Evolutionary conservation across 2,888 invertebrate species (phyloP).

Genomic region (Harpagoxenus sublaevis): DNA sequence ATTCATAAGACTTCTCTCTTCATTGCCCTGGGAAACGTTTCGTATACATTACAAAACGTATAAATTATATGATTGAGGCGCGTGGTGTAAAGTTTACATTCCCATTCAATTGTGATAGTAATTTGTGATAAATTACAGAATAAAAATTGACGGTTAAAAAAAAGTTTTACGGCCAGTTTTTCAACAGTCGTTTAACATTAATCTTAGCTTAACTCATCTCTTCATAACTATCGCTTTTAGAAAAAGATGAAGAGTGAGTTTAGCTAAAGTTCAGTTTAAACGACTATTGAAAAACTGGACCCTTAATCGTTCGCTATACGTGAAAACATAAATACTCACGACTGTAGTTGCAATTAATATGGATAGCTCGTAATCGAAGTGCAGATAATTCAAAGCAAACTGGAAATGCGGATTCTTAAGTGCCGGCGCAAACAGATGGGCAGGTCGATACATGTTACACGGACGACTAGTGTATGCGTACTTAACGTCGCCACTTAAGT

Average conservation of each 20-base stretch:
- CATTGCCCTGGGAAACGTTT: background rate
- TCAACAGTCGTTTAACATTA: too few relatives aligned
- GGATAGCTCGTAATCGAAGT: background rate
- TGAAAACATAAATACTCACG: background rate
- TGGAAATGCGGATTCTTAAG: conserved; percentile 29
- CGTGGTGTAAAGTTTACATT: background rate
- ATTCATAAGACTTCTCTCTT: conserved; percentile 32
- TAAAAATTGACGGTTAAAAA: background rate
- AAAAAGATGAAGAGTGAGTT: too few relatives aligned
- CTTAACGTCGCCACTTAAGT: conserved; percentile 20
- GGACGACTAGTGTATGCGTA: conserved; percentile 32
- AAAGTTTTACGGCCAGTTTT: background rate
- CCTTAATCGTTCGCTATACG: background rate
- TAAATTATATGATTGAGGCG: background rate
- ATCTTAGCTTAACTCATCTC: too few relatives aligned
- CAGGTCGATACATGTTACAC: conserved; percentile 9
- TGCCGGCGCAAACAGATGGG: conserved; percentile 12
- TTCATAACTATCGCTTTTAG: too few relatives aligned
- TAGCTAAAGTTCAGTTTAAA: too few relatives aligned
- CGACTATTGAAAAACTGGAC: too few relatives aligned
- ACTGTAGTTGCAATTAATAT: background rate
- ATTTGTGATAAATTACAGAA: background rate
- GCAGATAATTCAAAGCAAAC: conserved; percentile 1
- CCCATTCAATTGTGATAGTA: background rate
- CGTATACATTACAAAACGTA: background rate